Percentiles rank a stretch among this genome's conserved stretches.
Evolutionary conservation across 2,888 invertebrate genomes (phyloP).

Genomic region (Cordilura impudica): DNA sequence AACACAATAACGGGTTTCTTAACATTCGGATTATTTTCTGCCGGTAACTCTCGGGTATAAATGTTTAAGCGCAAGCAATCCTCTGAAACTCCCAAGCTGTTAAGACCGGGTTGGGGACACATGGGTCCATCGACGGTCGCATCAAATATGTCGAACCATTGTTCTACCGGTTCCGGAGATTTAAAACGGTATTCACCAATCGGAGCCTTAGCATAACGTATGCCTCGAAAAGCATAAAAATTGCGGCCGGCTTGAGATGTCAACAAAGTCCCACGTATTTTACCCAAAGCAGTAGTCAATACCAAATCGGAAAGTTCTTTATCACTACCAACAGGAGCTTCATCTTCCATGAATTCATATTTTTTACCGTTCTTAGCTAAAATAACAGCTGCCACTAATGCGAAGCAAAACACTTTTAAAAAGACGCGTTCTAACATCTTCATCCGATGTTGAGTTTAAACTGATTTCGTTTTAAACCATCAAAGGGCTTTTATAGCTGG

Average conservation of each 20-base stretch:
- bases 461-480: conserved; percentile 35
- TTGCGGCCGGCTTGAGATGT: conserved; percentile 73
- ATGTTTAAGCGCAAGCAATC: conserved; percentile 82
- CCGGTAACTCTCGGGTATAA: conserved; percentile 78
- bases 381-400: conserved; percentile 24
- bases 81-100: conserved; percentile 78
- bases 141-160: conserved; percentile 79
- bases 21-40: conserved; percentile 69
- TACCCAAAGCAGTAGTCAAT: conserved; percentile 75
- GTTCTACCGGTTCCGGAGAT: conserved; percentile 78
- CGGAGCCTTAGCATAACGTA: conserved; percentile 76
- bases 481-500: conserved; percentile 58
- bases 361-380: conserved; percentile 12
- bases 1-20: conserved; percentile 82
- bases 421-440: conserved; percentile 53
- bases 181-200: conserved; percentile 72
- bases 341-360: conserved; percentile 57
- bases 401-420: conserved; percentile 13
- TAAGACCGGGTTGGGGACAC: conserved; percentile 79
- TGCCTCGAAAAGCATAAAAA: conserved; percentile 77
- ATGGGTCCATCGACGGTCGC: conserved; percentile 81
- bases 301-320: conserved; percentile 75
- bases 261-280: conserved; percentile 75
- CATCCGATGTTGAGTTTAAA: conserved; percentile 43
- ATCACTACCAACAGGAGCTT: conserved; percentile 68